phyloP scores from a whole-genome alignment of 2,888 invertebrate genomes.

The Trachelus stipa region DNA sequence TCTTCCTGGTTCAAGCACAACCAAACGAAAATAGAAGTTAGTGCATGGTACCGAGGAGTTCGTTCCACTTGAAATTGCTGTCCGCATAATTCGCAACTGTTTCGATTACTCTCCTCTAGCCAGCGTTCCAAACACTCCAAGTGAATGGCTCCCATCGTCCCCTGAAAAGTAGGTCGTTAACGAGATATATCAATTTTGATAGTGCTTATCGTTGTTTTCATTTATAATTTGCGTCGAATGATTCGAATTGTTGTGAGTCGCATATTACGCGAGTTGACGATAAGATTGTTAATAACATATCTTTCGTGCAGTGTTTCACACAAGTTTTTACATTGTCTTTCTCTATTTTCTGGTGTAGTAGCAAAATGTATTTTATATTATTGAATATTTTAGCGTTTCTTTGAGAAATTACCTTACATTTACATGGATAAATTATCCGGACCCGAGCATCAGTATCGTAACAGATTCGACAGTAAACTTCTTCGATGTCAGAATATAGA shows the following conservation, averaged over 20 bases:
- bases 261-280: background rate
- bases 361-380: background rate
- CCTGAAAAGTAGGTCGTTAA: slow-evolving; percentile 64
- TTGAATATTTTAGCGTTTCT: background rate
- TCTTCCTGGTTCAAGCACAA: slow-evolving; percentile 62
- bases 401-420: slow-evolving; percentile 66
- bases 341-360: background rate
- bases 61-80: slow-evolving; percentile 75
- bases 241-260: background rate
- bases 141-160: slow-evolving; percentile 80
- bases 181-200: too few species aligned
- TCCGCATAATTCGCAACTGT: slow-evolving; percentile 80
- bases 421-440: slow-evolving; percentile 68
- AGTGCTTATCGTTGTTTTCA: background rate
- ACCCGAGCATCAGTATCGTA: slow-evolving; percentile 67
- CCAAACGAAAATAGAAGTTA: slow-evolving; percentile 73
- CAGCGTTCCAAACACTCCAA: slow-evolving; percentile 80
- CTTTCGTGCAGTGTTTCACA: background rate
- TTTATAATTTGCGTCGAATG: background rate
- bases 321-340: background rate
- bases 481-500: slow-evolving; percentile 9
- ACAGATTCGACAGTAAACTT: slow-evolving; percentile 66
- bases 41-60: slow-evolving; percentile 72
- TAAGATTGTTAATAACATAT: background rate
- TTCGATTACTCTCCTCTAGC: slow-evolving; percentile 80